Percentiles rank a stretch among this genome's conserved stretches.
Evolutionary conservation across 2,797 vertebrate genomes (phyloP).

Genomic region (Percopsis omiscomaycus): DNA sequence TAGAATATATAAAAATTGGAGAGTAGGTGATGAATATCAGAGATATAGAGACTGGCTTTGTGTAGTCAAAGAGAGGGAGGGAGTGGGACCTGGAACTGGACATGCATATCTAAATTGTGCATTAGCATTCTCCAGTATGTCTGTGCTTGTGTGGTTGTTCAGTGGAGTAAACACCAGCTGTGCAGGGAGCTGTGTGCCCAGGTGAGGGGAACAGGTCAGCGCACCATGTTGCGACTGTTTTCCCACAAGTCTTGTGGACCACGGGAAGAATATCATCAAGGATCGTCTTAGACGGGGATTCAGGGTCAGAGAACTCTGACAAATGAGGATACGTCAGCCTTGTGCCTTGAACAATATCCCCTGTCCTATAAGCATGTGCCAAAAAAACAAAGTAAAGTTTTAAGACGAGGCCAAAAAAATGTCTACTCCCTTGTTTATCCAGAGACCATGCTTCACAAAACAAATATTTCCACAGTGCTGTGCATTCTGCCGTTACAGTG

Average conservation of each 20-base stretch:
- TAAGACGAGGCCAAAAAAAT: slow-evolving; percentile 38
- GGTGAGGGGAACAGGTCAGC: slow-evolving; percentile 21
- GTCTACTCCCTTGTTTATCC: slow-evolving; percentile 22
- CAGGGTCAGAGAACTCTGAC: background rate
- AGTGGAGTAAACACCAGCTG: slow-evolving; percentile 52
- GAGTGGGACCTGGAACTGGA: background rate
- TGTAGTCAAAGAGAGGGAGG: background rate
- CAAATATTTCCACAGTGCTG: slow-evolving; percentile 17
- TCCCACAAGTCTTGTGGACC: slow-evolving; percentile 14
- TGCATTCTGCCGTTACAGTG: slow-evolving; percentile 2
- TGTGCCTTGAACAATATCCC: slow-evolving; percentile 3
- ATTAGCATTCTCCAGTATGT: slow-evolving; percentile 49
- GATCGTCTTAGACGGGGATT: slow-evolving; percentile 13
- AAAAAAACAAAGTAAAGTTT: slow-evolving; percentile 33
- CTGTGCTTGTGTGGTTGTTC: slow-evolving; percentile 11
- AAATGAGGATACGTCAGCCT: slow-evolving; percentile 15
- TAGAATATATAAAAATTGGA: background rate
- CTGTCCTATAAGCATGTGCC: background rate
- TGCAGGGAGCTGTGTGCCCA: slow-evolving; percentile 28
- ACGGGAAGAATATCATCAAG: slow-evolving; percentile 27
- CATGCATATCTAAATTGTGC: slow-evolving; percentile 21
- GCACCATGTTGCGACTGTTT: slow-evolving; percentile 16
- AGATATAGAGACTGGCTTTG: background rate
- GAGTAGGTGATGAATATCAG: background rate
- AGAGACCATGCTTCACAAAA: slow-evolving; percentile 21